These are phyloP conservation scores for Dryadula phaetusa DNA, from an alignment of 2,888 invertebrate species.

Conservation along the genomic window DNA sequence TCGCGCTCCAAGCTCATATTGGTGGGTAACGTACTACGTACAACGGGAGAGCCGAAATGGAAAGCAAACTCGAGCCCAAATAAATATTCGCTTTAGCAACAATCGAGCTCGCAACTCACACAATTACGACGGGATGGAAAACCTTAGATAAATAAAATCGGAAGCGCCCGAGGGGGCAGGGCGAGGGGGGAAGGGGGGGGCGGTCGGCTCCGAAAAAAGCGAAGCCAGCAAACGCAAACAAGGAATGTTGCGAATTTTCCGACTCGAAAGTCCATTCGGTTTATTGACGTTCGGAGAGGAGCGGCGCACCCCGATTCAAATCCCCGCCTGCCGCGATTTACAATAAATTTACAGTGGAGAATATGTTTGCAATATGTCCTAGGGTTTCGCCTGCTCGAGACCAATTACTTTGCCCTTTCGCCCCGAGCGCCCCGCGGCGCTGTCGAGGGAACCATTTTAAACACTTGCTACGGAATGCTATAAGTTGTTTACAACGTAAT, in stretches of 20 bases:
- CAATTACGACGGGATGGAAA: conserved; percentile 81
- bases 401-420: conserved; percentile 64
- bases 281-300: conserved; percentile 68
- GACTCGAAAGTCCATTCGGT: conserved; percentile 72
- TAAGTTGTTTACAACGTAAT: conserved; percentile 76
- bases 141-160: conserved; percentile 82
- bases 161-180: conserved; percentile 62
- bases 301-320: conserved; percentile 66
- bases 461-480: conserved; percentile 69
- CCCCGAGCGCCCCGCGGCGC: conserved; percentile 51
- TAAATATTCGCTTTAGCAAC: conserved; percentile 83
- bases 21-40: conserved; percentile 32
- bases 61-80: conserved; percentile 77
- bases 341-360: conserved; percentile 81
- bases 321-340: conserved; percentile 77
- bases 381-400: conserved; percentile 54
- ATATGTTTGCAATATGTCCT: conserved; percentile 81
- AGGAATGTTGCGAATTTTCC: conserved; percentile 78
- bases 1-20: conserved; percentile 41
- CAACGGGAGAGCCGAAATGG: conserved; percentile 55
- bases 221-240: conserved; percentile 78
- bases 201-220: conserved; percentile 68
- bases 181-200: conserved; percentile 47
- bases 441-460: conserved; percentile 67
- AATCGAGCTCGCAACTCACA: conserved; percentile 79